Base-by-base conservation (phyloP, 2,113 vertebrate species). In the Drymodes brunneopygia region DNA sequence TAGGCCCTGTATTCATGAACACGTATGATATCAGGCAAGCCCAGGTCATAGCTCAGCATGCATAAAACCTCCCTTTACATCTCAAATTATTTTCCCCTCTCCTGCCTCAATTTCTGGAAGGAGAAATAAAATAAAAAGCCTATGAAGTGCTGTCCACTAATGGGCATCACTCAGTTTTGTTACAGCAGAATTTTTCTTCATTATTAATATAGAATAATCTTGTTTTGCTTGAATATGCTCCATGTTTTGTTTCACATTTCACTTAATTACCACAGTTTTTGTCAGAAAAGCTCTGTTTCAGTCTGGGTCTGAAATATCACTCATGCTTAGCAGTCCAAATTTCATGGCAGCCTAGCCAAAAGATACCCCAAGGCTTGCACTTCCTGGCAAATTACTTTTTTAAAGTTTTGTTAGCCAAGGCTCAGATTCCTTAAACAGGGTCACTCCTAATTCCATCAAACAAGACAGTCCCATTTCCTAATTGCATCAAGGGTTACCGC, bases 401-500 rank as follows among this genome's bases (percentile, higher is more conserved):
- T 56, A 66, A 92, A 58, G 40, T 81, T 94, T 92, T 81, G 31
- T 11, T 77, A 94, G 92, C 93, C 95, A 92, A 96, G 78, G 89
- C 69, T 95, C 58, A 93, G 64, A 80, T 95, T 95, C 60, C 64
- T 96, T 91, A 58, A 92, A 90, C 88, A 97, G 93, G 95, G 95
- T 95, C 92, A 81, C 51, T 94, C 85, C 53, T 48, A 96, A 90
- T 95, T 95, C 77, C 91, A 95, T 61, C 94, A 94, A 96, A 97
- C 96, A 97, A 96, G 96, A 96, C 93, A 97, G 90, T 92, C 79
- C 74, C 80, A 78, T 92, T 95, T 97, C 92, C 97, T 97, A 98
- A 97, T 94, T 96, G 96, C 96, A 97, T 97, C 97, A 97, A 97
- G 97, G 94, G 91, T 96, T 98, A 98, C 95, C 62, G 71, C 95